These are phyloP conservation scores for Sinocyclocheilus anophthalmus DNA, from an alignment of 2,113 vertebrate genomes.

Conservation along the genomic window DNA sequence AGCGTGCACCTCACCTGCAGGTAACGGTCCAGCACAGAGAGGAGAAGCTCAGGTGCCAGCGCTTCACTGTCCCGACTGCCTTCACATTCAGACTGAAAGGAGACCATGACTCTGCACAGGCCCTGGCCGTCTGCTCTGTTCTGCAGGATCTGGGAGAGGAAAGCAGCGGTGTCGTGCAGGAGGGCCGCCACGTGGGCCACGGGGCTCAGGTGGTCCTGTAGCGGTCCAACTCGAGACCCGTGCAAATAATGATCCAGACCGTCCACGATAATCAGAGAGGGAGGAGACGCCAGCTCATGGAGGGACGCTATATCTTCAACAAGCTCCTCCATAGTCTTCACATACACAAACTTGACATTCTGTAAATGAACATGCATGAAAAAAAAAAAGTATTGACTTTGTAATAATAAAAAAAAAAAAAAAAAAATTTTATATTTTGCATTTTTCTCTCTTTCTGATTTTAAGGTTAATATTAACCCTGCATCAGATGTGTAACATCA, in stretches of 20 bases:
- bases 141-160: conserved; percentile 64
- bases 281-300: conserved; percentile 66
- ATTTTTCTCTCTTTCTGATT: background rate
- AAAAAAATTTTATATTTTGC: background rate
- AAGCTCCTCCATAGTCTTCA: conserved; percentile 70
- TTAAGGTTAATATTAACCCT: background rate
- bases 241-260: conserved; percentile 68
- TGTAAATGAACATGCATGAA: conserved; percentile 46
- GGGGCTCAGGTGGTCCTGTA: conserved; percentile 53
- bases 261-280: conserved; percentile 74
- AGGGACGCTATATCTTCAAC: conserved; percentile 72
- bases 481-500: too few relatives aligned
- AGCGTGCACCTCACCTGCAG: conserved; percentile 72
- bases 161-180: conserved; percentile 72
- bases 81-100: conserved; percentile 61
- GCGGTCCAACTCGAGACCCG: conserved; percentile 30
- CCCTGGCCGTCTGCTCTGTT: conserved; percentile 3
- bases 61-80: conserved; percentile 25
- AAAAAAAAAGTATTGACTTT: too few relatives aligned
- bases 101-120: conserved; percentile 71
- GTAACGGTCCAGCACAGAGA: conserved; percentile 73
- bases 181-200: conserved; percentile 70
- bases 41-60: conserved; percentile 56
- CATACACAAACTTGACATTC: conserved; percentile 78
- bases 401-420: conserved; percentile 3